phyloP scores from a whole-genome alignment of 2,888 invertebrate species.

The Protophormia terraenovae region DNA sequence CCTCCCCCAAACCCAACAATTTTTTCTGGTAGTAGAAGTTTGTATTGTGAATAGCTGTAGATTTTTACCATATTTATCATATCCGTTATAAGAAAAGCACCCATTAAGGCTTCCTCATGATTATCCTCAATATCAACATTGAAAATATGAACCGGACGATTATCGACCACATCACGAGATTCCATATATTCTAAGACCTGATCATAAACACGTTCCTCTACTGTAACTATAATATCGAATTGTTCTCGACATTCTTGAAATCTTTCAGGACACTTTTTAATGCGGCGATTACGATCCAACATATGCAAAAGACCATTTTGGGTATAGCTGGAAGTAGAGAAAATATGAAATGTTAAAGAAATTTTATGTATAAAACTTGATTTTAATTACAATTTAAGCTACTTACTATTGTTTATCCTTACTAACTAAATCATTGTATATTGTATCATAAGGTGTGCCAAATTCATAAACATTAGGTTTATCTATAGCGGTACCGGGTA shows the following conservation, averaged over 20 bases:
- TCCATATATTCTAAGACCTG: constrained; percentile 98
- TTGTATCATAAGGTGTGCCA: constrained; percentile 96
- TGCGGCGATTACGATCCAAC: constrained; percentile 97
- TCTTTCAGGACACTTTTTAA: constrained; percentile 95
- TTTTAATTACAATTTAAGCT: no score
- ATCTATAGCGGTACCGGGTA: constrained; percentile 96
- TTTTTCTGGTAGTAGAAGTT: constrained; percentile 22
- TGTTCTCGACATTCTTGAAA: constrained; percentile 94
- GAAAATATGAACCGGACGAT: constrained; percentile 96
- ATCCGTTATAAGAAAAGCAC: constrained; percentile 98
- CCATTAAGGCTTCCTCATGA: constrained; percentile 99
- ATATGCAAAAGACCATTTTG: constrained; percentile 99
- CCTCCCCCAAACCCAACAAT: not conserved
- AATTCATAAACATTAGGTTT: constrained; percentile 98
- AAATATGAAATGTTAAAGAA: not conserved
- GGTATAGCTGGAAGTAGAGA: constrained; percentile 88
- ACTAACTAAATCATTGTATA: constrained; percentile 93
- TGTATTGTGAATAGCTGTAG: constrained; percentile 60
- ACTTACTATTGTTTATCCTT: constrained; percentile 95
- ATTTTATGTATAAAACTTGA: not conserved
- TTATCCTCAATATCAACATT: constrained; percentile 99
- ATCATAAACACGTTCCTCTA: constrained; percentile 99
- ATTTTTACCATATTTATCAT: constrained; percentile 90
- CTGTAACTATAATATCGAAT: constrained; percentile 98
- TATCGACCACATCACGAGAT: constrained; percentile 88